Evolutionary conservation across 2,888 invertebrate species (phyloP), one percentile per base, ranked within the genome.

Genomic region (Zhengitettix transpicula): DNA sequence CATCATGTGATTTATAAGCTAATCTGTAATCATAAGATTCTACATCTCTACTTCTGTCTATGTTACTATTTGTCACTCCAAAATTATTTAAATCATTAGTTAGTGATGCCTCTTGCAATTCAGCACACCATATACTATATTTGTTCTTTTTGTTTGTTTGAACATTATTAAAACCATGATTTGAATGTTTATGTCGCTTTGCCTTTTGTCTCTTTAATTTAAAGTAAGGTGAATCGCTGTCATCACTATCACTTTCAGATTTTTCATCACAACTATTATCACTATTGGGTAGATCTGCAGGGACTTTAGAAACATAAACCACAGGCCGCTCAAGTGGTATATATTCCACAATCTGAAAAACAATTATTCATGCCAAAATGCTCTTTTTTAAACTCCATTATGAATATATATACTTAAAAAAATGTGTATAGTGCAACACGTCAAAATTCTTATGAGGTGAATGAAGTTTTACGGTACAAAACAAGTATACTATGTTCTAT

Each of bases 41-140:
- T 57, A 89, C 85, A 70, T 75, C 78, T 40, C 84, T 74, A 58
- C 77, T 84, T 75, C 71, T 69, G 59, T 80, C 84, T 71, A 78
- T 78, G 70, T 76, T 81, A 72, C 74, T 79, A 68, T 83, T 81
- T 16, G 55, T 61, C 11, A 91, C 89, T 72, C 85, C 87, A 73
- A 88, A 88, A 52, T 81, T 81, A 12, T 83, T 81, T 74, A 92
- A 79, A 66, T 87, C 84, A 69, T 89, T 86, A 40, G 86, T 84
- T 58, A 92, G 73, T 0, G 85, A 78, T 65, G 90, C 89, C 70
- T 91, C 90, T 75, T 89, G 83, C n/a, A 78, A 72, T 63, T 79
- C 77, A 1, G 75, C 74, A 65, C 79, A 77, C 91, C 91, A 92
- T 65, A 91, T 80, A 71, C 87, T 86, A 68, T 89, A 89, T 71